A percentile compares a stretch with the other conserved stretches of the same genome.
phyloP scores from a whole-genome alignment of 2,888 invertebrate species.

The Drosophila formosana region DNA sequence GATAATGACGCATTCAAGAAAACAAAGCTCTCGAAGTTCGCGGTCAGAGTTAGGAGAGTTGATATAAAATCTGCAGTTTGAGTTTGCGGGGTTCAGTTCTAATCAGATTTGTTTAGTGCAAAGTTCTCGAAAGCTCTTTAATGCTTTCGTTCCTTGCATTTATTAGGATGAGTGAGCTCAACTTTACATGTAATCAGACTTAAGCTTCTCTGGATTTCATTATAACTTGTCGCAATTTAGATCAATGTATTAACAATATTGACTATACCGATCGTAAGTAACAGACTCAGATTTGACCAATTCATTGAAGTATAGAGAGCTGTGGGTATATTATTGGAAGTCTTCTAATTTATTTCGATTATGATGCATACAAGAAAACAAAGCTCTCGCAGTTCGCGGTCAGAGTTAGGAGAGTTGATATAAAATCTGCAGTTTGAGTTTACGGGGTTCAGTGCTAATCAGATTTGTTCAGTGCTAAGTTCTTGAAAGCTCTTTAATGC shows the following conservation, averaged over 20 bases:
- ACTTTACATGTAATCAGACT: background rate
- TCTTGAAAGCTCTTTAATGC: background rate
- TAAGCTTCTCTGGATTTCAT: background rate
- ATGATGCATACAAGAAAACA: too few species aligned
- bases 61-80: background rate
- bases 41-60: background rate
- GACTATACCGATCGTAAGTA: constrained; percentile 12
- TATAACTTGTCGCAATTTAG: constrained; percentile 13
- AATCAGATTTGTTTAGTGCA: background rate
- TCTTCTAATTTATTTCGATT: too few species aligned
- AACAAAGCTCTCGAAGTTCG: background rate
- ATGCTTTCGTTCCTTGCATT: background rate
- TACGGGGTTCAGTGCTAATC: background rate
- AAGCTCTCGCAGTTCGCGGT: background rate
- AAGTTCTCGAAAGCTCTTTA: background rate
- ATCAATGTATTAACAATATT: constrained; percentile 19
- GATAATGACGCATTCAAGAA: too few species aligned
- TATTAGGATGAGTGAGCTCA: background rate
- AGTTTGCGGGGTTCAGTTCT: background rate
- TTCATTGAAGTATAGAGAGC: background rate
- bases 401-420: background rate
- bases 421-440: background rate
- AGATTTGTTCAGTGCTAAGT: background rate
- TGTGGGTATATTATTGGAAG: background rate
- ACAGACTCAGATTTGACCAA: background rate